Conservation (phyloP, 2,113 vertebrate genomes). For the Sebastes fasciatus region DNA sequence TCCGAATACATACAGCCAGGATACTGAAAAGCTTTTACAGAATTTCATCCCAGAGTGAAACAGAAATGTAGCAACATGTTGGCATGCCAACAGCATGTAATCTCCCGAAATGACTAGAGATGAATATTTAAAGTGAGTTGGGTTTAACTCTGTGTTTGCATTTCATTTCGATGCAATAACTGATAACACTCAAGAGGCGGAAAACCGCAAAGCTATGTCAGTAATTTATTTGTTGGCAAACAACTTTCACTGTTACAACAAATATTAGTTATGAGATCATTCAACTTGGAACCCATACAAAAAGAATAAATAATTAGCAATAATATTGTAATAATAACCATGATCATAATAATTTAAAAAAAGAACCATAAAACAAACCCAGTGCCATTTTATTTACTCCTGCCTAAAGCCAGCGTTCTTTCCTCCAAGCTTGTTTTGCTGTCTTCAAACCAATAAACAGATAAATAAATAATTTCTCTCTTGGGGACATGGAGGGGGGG, state of each 20-base stretch:
- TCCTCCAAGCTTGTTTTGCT: conserved; percentile 84
- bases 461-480: conserved; percentile 92
- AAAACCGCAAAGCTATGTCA: conserved; percentile 84
- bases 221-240: conserved; percentile 99
- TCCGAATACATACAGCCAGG: neutral
- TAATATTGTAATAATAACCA: conserved; percentile 85
- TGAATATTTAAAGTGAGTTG: conserved; percentile 33
- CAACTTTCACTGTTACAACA: conserved; percentile 99
- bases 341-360: conserved; percentile 83
- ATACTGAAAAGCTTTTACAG: neutral
- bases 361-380: conserved; percentile 78
- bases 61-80: conserved; percentile 5
- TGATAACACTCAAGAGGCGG: conserved; percentile 59
- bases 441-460: conserved; percentile 78
- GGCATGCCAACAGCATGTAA: neutral
- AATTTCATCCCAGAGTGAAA: conserved; percentile 1
- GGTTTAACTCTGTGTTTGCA: conserved; percentile 34
- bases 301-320: conserved; percentile 98
- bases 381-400: conserved; percentile 87
- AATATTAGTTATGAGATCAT: conserved; percentile 99
- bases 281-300: conserved; percentile 97
- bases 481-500: conserved; percentile 65
- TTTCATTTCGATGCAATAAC: conserved; percentile 35
- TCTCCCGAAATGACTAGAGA: conserved; percentile 21
- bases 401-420: conserved; percentile 64